Base-by-base conservation (phyloP, 2,888 invertebrate species). In the Entomobrya multifasciata region DNA sequence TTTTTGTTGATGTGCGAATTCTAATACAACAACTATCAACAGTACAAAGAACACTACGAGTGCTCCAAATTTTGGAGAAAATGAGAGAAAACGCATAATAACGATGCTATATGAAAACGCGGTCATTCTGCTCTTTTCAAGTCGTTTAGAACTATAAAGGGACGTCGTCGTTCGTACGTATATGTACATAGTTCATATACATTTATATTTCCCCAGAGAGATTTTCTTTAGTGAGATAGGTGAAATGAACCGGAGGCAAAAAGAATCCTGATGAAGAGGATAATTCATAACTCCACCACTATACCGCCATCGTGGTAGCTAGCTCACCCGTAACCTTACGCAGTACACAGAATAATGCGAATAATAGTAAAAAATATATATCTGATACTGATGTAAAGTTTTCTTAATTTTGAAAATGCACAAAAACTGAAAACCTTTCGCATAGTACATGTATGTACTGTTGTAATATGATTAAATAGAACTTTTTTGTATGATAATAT, bases 121-220 rank as follows among this genome's bases (percentile, higher is more conserved):
- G 30, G 10, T 30, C 30, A 62, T 70, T 70, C 15, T 44, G 3
- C 44, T 44, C 82, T 82, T 82, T 74, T 72, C 74, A 82, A 57
- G 74, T 82, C 82, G 82, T 82, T 82, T 74, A 72, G 74, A 82
- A 82, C 74, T 82, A 82, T 67, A 79, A 79, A 79, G 49, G 79
- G 79, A 67, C n/a, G n/a, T n/a, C n/a, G n/a, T n/a, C n/a, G n/a
- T n/a, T n/a, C n/a, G n/a, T n/a, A n/a, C n/a, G n/a, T n/a, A n/a
- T 62, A 62, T 82, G 44, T n/a, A n/a, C n/a, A n/a, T n/a, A n/a
- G n/a, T n/a, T n/a, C n/a, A n/a, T n/a, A n/a, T n/a, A n/a, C n/a
- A n/a, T 44, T 22, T 17, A 49, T 82, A 74, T 72, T 74, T 82
- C 82, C 72, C 82, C 47, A 25, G 72, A 82, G 82, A 74, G 74